Base-by-base conservation (phyloP, 1,140 invertebrate species). In the Bombus ignitus region DNA sequence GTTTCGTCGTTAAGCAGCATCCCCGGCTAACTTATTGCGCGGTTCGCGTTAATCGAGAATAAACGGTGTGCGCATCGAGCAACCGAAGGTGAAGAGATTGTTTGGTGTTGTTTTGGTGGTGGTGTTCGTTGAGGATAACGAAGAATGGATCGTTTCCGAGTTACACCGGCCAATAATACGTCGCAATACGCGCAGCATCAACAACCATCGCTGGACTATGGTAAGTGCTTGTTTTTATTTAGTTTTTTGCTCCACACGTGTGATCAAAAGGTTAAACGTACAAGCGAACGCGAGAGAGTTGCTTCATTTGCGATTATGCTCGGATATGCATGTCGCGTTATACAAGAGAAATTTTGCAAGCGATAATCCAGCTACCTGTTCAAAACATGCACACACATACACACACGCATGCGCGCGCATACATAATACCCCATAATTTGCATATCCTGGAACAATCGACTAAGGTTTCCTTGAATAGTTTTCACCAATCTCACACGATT, bases 141-240 rank as follows among this genome's bases (percentile, higher is more conserved):
- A 62, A 88, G 83, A 81, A 92, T 87, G 87, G 92, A 93, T 85
- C 89, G 92, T 35, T 93, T 93, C 76, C 88, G 86, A 76, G 92
- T 93, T 39, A 93, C 92, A 72, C 92, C 92, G 83, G 89, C 92
- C 44, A 90, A 87, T 57, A 92, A 76, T 77, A 82, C 86, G 35
- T 72, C 89, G 62, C 71, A 83, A 18, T 89, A 90, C 57, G 88
- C 75, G 39, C 84, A 44, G n/a, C 82, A 88, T 44, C 85, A 86
- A 6, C 85, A 88, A 85, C 87, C 87, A 68, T 74, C 91, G 66
- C 57, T 87, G 32, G 89, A 92, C 39, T 91, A 88, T 53, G 92
- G 92, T 93, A 84, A 93, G 92, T 91, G 15, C 22, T 59, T 77
- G 37, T 32, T 78, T 62, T 65, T 77, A 28, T 62, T 39, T 18